These are phyloP conservation scores for Centroberyx gerrardi DNA, from an alignment of 2,797 vertebrate species.

Conservation along the genomic window DNA sequence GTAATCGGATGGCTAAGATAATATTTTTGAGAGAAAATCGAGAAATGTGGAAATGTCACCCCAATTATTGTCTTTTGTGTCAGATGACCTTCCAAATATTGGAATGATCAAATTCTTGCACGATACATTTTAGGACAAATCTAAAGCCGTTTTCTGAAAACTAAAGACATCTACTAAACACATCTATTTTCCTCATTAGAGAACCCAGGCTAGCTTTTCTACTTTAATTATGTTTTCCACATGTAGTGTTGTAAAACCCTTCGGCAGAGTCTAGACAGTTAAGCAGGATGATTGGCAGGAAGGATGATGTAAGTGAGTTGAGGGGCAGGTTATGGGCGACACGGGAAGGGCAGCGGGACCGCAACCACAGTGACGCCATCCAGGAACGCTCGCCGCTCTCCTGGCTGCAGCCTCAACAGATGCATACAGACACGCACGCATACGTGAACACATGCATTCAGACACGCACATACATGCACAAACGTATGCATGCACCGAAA, in stretches of 20 bases:
- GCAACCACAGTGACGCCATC: slow-evolving; percentile 13
- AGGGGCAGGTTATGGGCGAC: background rate
- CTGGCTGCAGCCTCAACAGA: slow-evolving; percentile 16
- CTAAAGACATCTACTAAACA: background rate
- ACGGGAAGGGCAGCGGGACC: background rate
- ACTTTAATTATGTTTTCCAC: background rate
- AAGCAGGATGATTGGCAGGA: slow-evolving; percentile 22
- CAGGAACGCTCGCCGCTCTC: slow-evolving; percentile 2
- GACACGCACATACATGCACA: background rate
- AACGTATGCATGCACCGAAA: background rate
- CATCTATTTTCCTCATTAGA: background rate
- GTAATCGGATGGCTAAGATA: too few species aligned
- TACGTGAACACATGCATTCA: background rate
- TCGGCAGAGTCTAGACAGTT: background rate
- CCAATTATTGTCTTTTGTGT: too few species aligned
- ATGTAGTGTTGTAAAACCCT: background rate
- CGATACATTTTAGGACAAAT: background rate
- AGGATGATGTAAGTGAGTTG: slow-evolving; percentile 14
- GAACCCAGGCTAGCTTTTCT: background rate
- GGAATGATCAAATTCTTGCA: too few species aligned
- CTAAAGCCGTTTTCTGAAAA: background rate
- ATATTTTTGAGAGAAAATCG: too few species aligned
- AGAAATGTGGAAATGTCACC: too few species aligned
- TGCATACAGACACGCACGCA: background rate
- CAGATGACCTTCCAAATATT: too few species aligned